Evolutionary conservation across 2,888 invertebrate genomes (phyloP), one percentile per base, ranked within the genome.

Genomic region (Mythimna pallens): DNA sequence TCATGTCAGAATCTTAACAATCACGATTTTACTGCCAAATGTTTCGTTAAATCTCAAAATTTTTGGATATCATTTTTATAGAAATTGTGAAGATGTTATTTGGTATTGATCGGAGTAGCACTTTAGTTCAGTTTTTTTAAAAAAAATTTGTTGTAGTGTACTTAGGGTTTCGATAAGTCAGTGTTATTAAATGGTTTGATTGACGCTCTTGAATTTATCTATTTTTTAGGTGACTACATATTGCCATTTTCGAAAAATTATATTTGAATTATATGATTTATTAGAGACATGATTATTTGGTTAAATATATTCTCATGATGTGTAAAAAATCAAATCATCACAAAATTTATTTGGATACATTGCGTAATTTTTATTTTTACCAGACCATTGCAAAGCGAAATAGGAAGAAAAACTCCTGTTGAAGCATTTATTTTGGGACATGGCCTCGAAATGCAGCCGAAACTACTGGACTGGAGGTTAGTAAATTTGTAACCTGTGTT

Each of bases 1-100:
- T 86, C 77, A 81, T 84, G 69, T 71, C 73, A 30, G 52, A 63
- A 59, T 57, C 36, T 65, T 61, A 70, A 76, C 66, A 70, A 72
- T 81, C 76, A 65, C 43, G 59, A 57, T 52, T 83, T 54, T 61
- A 70, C 63, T 61, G 52, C 75, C 68, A 70, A 80, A 70, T 74
- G 81, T 80, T 68, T 52, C 0, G 14, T 30, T 22, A 47, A 40
- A 20, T 8, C 10, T 34, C 8, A 34, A 43, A 64, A 22, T 20
- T 7, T 68, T 81, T 58, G 14, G 52, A 52, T 52, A 57, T 14
- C 2, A 0, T 3, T 9, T 1, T 40, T 61, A 4, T 17, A 43
- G 4, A 63, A n/a, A 61, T 30, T 1, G 0, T 5, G 6, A 57
- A 58, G 2, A 40, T 30, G 55, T 9, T 12, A 36, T 43, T 43